Percentiles rank a stretch among this genome's conserved stretches.
Conservation (phyloP, 2,797 vertebrate species). For the Peromyscus eremicus region DNA sequence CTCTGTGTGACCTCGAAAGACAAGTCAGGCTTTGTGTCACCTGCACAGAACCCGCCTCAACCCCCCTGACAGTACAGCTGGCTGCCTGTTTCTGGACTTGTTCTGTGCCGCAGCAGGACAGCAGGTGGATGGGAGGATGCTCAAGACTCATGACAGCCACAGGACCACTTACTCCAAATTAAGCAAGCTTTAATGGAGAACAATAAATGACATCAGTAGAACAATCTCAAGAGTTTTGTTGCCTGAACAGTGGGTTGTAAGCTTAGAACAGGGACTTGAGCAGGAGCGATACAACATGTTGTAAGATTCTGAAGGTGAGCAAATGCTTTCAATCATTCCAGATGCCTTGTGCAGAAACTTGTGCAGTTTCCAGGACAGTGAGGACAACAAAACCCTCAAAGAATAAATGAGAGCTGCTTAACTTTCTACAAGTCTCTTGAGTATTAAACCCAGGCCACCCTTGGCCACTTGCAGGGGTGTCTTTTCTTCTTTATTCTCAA, state of each 20-base stretch:
- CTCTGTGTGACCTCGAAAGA: conserved; percentile 58
- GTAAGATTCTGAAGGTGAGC: conserved; percentile 38
- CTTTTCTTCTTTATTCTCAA: conserved; percentile 98
- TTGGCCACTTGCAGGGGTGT: conserved; percentile 97
- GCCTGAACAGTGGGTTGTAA: conserved; percentile 54
- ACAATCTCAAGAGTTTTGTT: conserved; percentile 47
- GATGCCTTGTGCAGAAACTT: neutral
- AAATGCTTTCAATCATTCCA: conserved; percentile 7
- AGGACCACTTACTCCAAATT: conserved; percentile 43
- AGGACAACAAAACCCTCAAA: conserved; percentile 48
- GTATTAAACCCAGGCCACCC: conserved; percentile 91
- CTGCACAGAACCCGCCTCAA: neutral
- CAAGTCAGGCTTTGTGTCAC: conserved; percentile 47
- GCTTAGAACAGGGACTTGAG: conserved; percentile 30
- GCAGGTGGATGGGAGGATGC: neutral
- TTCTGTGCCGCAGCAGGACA: neutral
- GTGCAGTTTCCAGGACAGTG: conserved; percentile 36
- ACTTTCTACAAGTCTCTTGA: conserved; percentile 94
- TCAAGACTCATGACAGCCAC: conserved; percentile 36
- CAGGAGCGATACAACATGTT: conserved; percentile 32
- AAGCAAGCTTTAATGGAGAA: conserved; percentile 47
- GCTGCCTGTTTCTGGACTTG: neutral
- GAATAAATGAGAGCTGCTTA: conserved; percentile 83
- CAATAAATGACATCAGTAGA: conserved; percentile 43
- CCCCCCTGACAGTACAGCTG: neutral